These are phyloP conservation scores for Eupristina koningsbergeri DNA, from an alignment of 1,140 invertebrate species.

Conservation along the genomic window DNA sequence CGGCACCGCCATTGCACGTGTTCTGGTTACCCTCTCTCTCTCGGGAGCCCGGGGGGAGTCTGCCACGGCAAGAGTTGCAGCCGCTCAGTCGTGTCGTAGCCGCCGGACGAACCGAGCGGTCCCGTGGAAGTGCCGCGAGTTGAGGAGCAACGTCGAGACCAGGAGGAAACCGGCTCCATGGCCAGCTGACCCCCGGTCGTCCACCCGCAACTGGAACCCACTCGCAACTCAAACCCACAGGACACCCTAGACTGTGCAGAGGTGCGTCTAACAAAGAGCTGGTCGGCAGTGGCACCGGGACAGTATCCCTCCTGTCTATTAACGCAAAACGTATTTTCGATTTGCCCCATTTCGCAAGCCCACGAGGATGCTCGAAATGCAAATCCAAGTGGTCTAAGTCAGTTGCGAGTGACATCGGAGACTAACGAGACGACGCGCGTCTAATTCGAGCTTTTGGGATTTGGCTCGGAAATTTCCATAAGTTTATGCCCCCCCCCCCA, in stretches of 20 bases:
- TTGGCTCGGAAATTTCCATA: too few relatives aligned
- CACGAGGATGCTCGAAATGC: too few relatives aligned
- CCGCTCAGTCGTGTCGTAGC: slow-evolving; percentile 26
- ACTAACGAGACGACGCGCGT: too few relatives aligned
- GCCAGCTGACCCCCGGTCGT: not conserved
- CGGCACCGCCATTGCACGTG: slow-evolving; percentile 6
- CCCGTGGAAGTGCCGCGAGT: slow-evolving; percentile 3
- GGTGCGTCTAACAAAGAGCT: not conserved
- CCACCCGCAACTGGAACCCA: not conserved
- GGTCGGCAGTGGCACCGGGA: too few relatives aligned
- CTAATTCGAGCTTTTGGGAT: too few relatives aligned
- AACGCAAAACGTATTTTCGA: too few relatives aligned
- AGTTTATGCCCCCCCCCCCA: too few relatives aligned
- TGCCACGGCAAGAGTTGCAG: not conserved
- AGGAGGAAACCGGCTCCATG: slow-evolving; percentile 4
- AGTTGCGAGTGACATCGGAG: too few relatives aligned
- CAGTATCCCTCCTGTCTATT: too few relatives aligned
- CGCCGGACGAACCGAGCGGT: slow-evolving; percentile 15
- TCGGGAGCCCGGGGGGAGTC: not conserved
- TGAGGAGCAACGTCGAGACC: not conserved
- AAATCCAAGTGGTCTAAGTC: too few relatives aligned
- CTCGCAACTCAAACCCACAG: not conserved
- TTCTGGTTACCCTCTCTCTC: not conserved
- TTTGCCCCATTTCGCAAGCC: too few relatives aligned
- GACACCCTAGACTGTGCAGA: slow-evolving; percentile 4